Conservation (phyloP, 1,140 invertebrate species). For the Heterodera carotae region DNA sequence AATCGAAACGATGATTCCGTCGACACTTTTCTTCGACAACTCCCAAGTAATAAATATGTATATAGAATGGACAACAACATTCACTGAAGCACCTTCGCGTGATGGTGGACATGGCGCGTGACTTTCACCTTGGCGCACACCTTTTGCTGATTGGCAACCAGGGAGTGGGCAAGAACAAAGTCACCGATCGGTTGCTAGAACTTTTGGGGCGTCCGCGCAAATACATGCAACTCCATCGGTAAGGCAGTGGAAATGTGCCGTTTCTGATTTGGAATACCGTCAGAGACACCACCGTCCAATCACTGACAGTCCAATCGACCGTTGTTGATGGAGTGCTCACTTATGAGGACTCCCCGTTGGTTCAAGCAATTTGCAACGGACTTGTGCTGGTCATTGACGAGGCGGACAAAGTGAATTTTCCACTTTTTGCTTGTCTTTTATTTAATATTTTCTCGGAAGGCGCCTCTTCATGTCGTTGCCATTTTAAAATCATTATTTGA, state of each 20-base stretch:
- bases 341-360: conserved; percentile 90
- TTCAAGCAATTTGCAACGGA: conserved; percentile 83
- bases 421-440: conserved; percentile 79
- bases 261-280: conserved; percentile 28
- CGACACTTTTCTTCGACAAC: conserved; percentile 90
- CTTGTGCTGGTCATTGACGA: conserved; percentile 91
- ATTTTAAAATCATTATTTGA: conserved; percentile 91
- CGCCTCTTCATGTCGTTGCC: conserved; percentile 86
- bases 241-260: neutral
- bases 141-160: conserved; percentile 91
- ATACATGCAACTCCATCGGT: conserved; percentile 89
- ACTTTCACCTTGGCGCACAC: conserved; percentile 87
- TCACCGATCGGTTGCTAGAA: conserved; percentile 86
- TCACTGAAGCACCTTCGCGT: conserved; percentile 76
- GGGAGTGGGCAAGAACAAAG: conserved; percentile 86
- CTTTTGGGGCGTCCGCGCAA: conserved; percentile 85
- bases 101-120: conserved; percentile 83
- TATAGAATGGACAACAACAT: conserved; percentile 11
- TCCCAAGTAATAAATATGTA: conserved; percentile 70
- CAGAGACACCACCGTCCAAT: conserved; percentile 92
- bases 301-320: conserved; percentile 85
- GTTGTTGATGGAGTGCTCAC: conserved; percentile 83
- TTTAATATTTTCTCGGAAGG: conserved; percentile 73
- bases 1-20: conserved; percentile 81
- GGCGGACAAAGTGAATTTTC: conserved; percentile 82